Conservation (phyloP, 2,797 vertebrate genomes). For the Molossus molossus region DNA sequence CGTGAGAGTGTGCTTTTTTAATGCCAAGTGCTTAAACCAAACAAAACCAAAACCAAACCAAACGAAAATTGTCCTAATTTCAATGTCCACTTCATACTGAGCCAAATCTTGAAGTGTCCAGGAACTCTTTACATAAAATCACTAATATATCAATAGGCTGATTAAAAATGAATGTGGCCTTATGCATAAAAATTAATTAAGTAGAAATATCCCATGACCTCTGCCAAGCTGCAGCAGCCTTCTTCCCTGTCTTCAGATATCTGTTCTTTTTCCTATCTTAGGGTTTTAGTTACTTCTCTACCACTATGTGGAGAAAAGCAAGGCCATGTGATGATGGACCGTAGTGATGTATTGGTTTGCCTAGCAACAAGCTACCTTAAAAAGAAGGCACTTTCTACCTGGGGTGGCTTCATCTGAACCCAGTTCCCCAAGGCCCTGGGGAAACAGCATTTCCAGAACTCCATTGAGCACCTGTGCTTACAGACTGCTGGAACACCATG, state of each 20-base stretch:
- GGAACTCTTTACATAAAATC: not conserved
- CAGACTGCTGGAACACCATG: not conserved
- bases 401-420: not conserved
- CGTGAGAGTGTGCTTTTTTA: not conserved
- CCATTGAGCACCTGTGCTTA: accelerated
- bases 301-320: not conserved
- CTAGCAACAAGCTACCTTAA: not conserved
- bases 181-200: not conserved
- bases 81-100: not conserved
- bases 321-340: not conserved
- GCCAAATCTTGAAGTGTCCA: not conserved
- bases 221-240: not conserved
- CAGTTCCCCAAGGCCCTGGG: not conserved
- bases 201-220: not conserved
- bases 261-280: not conserved
- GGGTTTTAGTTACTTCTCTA: not conserved
- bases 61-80: not conserved
- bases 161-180: not conserved
- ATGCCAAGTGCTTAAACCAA: not conserved
- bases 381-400: not conserved
- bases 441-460: not conserved
- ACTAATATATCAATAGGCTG: not conserved
- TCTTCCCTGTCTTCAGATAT: not conserved
- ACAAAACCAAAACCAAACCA: not conserved
- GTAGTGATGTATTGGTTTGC: not conserved